Evolutionary conservation across 1,140 invertebrate species (phyloP).

Genomic region (Teleogryllus occipitalis): DNA sequence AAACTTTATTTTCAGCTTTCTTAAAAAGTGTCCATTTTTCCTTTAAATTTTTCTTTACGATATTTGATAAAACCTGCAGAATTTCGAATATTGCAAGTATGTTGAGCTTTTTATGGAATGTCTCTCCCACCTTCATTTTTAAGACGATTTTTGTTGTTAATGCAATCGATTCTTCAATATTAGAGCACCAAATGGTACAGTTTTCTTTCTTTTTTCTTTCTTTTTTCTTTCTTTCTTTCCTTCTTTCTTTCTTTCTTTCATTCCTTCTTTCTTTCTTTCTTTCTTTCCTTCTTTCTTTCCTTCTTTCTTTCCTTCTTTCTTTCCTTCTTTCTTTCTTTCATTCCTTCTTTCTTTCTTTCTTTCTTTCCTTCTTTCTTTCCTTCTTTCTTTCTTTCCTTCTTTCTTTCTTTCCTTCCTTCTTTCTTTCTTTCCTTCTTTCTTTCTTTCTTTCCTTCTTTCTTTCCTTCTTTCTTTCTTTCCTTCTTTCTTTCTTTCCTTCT

Average conservation of each 20-base stretch:
- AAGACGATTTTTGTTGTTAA: too few relatives aligned
- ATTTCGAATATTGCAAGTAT: too few relatives aligned
- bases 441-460: background rate
- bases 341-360: background rate
- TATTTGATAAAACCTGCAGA: too few relatives aligned
- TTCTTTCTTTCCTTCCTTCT: background rate
- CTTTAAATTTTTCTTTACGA: too few relatives aligned
- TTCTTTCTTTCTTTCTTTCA: background rate
- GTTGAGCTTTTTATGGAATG: too few relatives aligned
- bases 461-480: background rate
- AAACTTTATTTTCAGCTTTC: too few relatives aligned
- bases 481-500: background rate
- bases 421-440: background rate
- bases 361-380: background rate
- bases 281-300: background rate
- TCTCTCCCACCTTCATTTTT: too few relatives aligned
- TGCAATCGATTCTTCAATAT: too few relatives aligned
- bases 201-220: background rate
- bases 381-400: background rate
- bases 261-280: background rate
- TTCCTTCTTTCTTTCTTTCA: background rate
- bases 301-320: background rate
- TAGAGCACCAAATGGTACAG: background rate
- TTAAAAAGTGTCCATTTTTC: too few relatives aligned
- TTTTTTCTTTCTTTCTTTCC: background rate